A percentile compares a stretch with the other conserved stretches of the same genome.
Conservation (phyloP, 2,888 invertebrate species). For the Laothoe populi region DNA sequence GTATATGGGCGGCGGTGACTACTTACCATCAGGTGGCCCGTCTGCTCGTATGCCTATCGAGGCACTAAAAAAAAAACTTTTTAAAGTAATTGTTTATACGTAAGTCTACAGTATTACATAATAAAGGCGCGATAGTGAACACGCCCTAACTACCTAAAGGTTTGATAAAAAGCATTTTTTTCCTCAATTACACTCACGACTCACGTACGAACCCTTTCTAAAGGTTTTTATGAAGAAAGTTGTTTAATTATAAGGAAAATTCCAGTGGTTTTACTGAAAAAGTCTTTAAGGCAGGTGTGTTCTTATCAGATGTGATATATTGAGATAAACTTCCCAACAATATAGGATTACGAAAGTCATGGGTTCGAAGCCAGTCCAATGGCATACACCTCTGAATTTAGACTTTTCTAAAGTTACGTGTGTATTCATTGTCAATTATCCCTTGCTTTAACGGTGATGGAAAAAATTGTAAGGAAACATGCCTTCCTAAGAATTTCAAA, state of each 20-base stretch:
- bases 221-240: conserved; percentile 11
- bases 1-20: no score
- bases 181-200: conserved; percentile 9
- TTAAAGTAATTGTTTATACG: not conserved
- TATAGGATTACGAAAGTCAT: no score
- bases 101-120: not conserved
- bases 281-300: not conserved
- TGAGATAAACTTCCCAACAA: not conserved
- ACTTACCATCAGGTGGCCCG: no score
- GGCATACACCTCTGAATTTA: no score
- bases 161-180: conserved; percentile 1
- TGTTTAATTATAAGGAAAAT: not conserved
- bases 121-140: not conserved
- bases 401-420: no score
- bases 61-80: not conserved
- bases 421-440: no score
- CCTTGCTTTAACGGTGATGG: no score
- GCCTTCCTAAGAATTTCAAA: no score
- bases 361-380: no score
- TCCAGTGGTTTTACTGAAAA: not conserved
- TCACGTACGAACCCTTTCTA: conserved; percentile 17
- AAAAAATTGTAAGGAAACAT: no score
- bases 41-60: no score
- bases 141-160: not conserved
- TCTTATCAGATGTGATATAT: not conserved